Evolutionary conservation across 2,888 invertebrate genomes (phyloP).

Genomic region (Lasiommata megera): DNA sequence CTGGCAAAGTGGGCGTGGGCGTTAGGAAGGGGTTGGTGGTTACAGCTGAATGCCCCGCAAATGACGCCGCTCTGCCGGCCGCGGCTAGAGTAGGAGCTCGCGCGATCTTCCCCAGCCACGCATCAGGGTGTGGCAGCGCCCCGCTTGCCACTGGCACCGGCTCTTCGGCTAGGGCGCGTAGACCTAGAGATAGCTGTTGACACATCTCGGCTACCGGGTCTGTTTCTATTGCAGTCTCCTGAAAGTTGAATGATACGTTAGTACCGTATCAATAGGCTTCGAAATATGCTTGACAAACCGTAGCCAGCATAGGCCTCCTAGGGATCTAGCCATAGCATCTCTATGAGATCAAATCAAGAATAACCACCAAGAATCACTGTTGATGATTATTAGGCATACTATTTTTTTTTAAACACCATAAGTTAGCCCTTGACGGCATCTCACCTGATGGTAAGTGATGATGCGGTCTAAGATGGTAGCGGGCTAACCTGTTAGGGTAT

Average conservation of each 20-base stretch:
- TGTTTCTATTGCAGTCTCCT: slow-evolving; percentile 37
- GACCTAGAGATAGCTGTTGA: slow-evolving; percentile 88
- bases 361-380: too few species aligned
- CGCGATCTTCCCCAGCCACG: slow-evolving; percentile 89
- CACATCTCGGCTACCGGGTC: slow-evolving; percentile 89
- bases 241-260: neutral
- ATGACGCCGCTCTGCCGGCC: slow-evolving; percentile 53
- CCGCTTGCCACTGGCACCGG: slow-evolving; percentile 49
- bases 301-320: too few species aligned
- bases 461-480: too few species aligned
- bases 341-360: too few species aligned
- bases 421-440: too few species aligned
- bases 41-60: slow-evolving; percentile 49
- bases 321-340: too few species aligned
- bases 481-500: too few species aligned
- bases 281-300: too few species aligned
- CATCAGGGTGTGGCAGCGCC: slow-evolving; percentile 89
- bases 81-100: slow-evolving; percentile 75
- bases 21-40: slow-evolving; percentile 54
- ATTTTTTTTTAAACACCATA: too few species aligned
- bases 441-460: too few species aligned
- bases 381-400: too few species aligned
- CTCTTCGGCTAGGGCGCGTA: slow-evolving; percentile 86
- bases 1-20: slow-evolving; percentile 36
- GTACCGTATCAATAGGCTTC: neutral